These are phyloP conservation scores for Oncorhynchus tshawytscha DNA, from an alignment of 2,113 vertebrate species.

Conservation along the genomic window DNA sequence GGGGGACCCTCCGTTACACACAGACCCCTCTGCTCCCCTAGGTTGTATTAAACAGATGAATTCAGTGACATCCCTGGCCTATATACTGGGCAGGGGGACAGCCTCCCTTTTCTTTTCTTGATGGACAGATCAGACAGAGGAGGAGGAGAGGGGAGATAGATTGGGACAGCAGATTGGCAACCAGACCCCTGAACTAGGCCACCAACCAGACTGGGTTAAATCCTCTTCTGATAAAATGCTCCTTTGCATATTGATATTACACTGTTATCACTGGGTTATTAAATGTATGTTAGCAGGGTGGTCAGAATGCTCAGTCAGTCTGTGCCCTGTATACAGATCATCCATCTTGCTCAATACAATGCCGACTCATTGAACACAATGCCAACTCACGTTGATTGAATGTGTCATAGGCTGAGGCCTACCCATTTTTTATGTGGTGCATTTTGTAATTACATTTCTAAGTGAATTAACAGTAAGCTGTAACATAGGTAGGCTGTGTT, in stretches of 20 bases:
- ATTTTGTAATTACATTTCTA: neutral
- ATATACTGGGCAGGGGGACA: neutral
- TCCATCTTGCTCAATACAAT: neutral
- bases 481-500: neutral
- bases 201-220: conserved; percentile 41
- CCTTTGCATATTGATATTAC: conserved; percentile 33
- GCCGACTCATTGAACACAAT: neutral
- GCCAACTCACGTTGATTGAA: no score
- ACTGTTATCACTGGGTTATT: conserved; percentile 1
- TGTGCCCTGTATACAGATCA: neutral
- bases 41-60: conserved; percentile 40
- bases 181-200: conserved; percentile 60
- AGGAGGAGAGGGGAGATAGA: conserved; percentile 5
- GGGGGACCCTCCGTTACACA: conserved; percentile 7
- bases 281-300: neutral
- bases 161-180: conserved; percentile 47
- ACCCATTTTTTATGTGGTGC: neutral
- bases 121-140: conserved; percentile 46
- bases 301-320: neutral
- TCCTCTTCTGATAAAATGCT: neutral
- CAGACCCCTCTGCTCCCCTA: conserved; percentile 8
- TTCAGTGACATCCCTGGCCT: conserved; percentile 33
- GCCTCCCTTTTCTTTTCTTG: conserved; percentile 21
- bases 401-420: neutral
- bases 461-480: neutral